Evolutionary conservation across 2,113 vertebrate species (phyloP).

Genomic region (Himantopus leucocephalus): DNA sequence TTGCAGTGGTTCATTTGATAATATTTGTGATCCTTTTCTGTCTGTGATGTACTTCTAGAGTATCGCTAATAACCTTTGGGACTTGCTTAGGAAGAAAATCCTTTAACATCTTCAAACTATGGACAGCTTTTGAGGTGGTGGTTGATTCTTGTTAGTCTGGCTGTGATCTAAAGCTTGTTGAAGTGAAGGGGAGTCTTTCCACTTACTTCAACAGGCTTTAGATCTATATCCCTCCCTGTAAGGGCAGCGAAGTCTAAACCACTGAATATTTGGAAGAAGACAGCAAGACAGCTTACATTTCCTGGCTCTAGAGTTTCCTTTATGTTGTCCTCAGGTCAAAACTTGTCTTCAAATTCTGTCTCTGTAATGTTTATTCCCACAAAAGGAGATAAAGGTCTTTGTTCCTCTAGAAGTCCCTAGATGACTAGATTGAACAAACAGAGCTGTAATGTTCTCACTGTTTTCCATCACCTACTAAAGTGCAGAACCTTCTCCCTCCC

Average conservation of each 20-base stretch:
- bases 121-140: not conserved
- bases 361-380: constrained; percentile 59
- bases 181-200: not conserved
- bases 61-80: not conserved
- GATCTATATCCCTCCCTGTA: not conserved
- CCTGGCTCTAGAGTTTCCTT: constrained; percentile 20
- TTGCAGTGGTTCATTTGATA: not conserved
- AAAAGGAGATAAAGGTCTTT: constrained; percentile 70
- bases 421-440: constrained; percentile 72
- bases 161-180: not conserved
- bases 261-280: constrained; percentile 20
- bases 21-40: not conserved
- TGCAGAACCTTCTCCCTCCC: constrained; percentile 74
- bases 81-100: not conserved
- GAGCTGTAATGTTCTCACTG: constrained; percentile 64
- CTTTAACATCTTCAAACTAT: not conserved
- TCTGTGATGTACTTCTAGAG: not conserved
- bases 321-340: constrained; percentile 47
- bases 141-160: not conserved
- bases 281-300: not conserved
- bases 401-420: constrained; percentile 56
- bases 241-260: not conserved
- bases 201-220: not conserved
- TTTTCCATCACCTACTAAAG: constrained; percentile 74
- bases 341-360: constrained; percentile 55